Base-by-base conservation (phyloP, 2,113 vertebrate genomes). In the Grantiella picta region DNA sequence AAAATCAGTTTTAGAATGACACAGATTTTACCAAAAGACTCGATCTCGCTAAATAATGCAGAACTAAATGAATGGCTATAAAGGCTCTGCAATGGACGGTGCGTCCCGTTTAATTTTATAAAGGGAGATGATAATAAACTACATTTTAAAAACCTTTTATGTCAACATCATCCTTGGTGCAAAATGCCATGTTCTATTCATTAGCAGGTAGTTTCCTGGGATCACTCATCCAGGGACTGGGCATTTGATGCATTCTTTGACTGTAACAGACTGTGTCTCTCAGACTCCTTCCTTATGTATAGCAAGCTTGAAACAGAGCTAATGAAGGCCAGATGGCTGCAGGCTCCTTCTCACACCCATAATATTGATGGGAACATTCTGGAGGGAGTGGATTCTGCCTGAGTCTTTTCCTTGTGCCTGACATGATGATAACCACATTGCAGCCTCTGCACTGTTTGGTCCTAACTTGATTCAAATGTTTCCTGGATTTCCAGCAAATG, bases 291-390 rank as follows among this genome's bases (percentile, higher is more conserved):
- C 93, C 56, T 83, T 42, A 25, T 84, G 72, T 69, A 76, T 25
- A 83, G 80, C 73, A 82, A 60, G 83, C 79, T 82, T 95, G 86
- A 82, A 81, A 77, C 49, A 78, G 24, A 80, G 82, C 57, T 97
- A 97, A 97, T 91, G 86, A 95, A 90, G 94, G 85, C 95, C 97
- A 97, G 96, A 97, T 97, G 96, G 94, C 90, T 90, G n/a, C 78
- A 83, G 75, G 68, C 92, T 95, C 90, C 94, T 92, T 93, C 94
- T 96, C 89, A 86, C 86, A 96, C 86, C 59, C 78, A 25, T 86
- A 68, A 92, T 49, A 72, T 45, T 86, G 33, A 73, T 47, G 68
- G 57, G 60, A 89, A 94, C 93, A 69, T 85, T 77, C 91, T 89
- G 77, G 86, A 76, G 75, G 89, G 22, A 56, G 59, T 82, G 89